Evolutionary conservation across 2,888 invertebrate species (phyloP), one percentile per base, ranked within the genome.

Genomic region (Seira ritae): DNA sequence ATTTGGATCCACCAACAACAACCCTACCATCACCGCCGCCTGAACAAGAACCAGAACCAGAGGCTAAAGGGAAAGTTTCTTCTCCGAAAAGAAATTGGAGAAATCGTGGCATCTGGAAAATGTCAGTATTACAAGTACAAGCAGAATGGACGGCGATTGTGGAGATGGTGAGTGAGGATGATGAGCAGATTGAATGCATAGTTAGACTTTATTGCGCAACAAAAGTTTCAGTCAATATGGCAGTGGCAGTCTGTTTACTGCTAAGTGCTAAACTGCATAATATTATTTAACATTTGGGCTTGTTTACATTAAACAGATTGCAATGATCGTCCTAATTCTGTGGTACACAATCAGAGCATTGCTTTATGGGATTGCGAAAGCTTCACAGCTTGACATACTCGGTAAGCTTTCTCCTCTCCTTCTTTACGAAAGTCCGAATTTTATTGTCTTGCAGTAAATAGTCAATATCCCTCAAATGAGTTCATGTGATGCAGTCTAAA

Each of bases 141-240:
- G 85, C 85, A 20, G 85, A 85, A 76, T 85, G 85, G 85, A 77
- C 85, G n/a, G 85, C 85, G 66, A 82, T 85, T 15, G 85, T 85
- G 42, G 85, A 85, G 70, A 76, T 85, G 78, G 85, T 85, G 62
- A 85, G 80, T 50, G 23, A 15, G 66, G n/a, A n/a, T n/a, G n/a
- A n/a, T n/a, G n/a, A n/a, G n/a, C n/a, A n/a, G n/a, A n/a, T n/a
- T n/a, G n/a, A n/a, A n/a, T n/a, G n/a, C n/a, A n/a, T n/a, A n/a
- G n/a, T n/a, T n/a, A n/a, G n/a, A n/a, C n/a, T n/a, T n/a, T n/a
- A n/a, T n/a, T n/a, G n/a, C n/a, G n/a, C n/a, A n/a, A n/a, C n/a
- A n/a, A n/a, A n/a, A n/a, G n/a, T n/a, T n/a, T n/a, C n/a, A n/a
- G n/a, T n/a, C n/a, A n/a, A n/a, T n/a, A n/a, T n/a, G n/a, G n/a